Conservation (phyloP, 2,797 vertebrate genomes). For the Cyclopterus lumpus region DNA sequence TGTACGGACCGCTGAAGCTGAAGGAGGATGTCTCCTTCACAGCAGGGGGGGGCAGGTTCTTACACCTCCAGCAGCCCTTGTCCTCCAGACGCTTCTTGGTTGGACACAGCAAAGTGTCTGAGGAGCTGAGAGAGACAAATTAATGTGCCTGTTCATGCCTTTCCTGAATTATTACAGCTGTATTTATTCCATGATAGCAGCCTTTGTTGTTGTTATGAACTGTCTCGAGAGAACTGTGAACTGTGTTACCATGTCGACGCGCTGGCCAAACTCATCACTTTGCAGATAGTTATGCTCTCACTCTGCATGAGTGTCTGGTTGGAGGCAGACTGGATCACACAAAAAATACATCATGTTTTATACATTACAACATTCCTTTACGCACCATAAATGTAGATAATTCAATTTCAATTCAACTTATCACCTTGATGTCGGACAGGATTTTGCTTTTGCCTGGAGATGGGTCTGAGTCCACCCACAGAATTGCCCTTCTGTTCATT, state of each 20-base stretch:
- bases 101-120: constrained; percentile 30
- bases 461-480: constrained; percentile 82
- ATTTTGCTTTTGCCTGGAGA: constrained; percentile 83
- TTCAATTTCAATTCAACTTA: not conserved
- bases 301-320: constrained; percentile 32
- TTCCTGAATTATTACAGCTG: not conserved
- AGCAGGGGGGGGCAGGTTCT: not conserved
- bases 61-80: constrained; percentile 30
- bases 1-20: constrained; percentile 83
- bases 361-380: not conserved
- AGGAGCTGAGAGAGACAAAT: constrained; percentile 50
- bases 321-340: constrained; percentile 25
- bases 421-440: constrained; percentile 78
- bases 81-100: constrained; percentile 28
- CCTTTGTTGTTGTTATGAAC: not conserved
- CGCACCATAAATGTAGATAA: not conserved
- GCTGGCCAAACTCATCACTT: constrained; percentile 58
- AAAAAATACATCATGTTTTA: constrained; percentile 4
- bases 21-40: constrained; percentile 59
- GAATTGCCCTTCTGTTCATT: constrained; percentile 61
- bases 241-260: constrained; percentile 50
- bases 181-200: not conserved
- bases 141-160: not conserved
- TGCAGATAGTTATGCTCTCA: constrained; percentile 64
- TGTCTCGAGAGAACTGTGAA: not conserved